Evolutionary conservation across 2,888 invertebrate genomes (phyloP).

Genomic region (Scaptomyza reducta): DNA sequence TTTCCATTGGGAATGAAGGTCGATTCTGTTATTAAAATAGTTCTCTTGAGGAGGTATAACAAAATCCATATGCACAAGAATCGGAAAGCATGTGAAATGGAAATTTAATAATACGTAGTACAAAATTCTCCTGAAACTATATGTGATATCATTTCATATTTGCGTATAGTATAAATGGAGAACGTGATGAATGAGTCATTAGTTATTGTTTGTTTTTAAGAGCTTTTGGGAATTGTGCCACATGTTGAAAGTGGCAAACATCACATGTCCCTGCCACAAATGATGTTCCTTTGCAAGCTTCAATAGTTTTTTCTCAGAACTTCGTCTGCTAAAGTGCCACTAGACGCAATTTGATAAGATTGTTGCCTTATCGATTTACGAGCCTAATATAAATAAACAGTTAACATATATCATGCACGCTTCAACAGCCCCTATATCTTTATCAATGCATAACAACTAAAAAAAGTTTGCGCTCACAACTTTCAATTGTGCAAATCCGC

Average conservation of each 20-base stretch:
- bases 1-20: slow-evolving; percentile 53
- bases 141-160: slow-evolving; percentile 24
- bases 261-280: slow-evolving; percentile 21
- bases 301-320: neutral
- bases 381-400: slow-evolving; percentile 5
- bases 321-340: slow-evolving; percentile 7
- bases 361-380: slow-evolving; percentile 30
- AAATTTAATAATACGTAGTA: too few relatives aligned
- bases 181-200: slow-evolving; percentile 39
- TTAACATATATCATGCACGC: slow-evolving; percentile 13
- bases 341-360: slow-evolving; percentile 33
- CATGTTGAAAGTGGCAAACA: slow-evolving; percentile 42
- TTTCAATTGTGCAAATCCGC: neutral
- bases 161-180: slow-evolving; percentile 1
- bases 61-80: slow-evolving; percentile 27
- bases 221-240: slow-evolving; percentile 35
- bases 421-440: slow-evolving; percentile 6
- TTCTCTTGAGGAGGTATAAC: too few relatives aligned
- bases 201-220: slow-evolving; percentile 16
- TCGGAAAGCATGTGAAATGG: neutral
- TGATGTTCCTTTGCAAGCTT: neutral
- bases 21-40: slow-evolving; percentile 27
- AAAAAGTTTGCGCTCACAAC: neutral
- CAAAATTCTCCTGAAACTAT: too few relatives aligned
- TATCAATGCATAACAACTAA: slow-evolving; percentile 21